Evolutionary conservation across 2,113 vertebrate genomes (phyloP), one percentile per base, ranked within the genome.

Genomic region (Rhinolophus sinicus): DNA sequence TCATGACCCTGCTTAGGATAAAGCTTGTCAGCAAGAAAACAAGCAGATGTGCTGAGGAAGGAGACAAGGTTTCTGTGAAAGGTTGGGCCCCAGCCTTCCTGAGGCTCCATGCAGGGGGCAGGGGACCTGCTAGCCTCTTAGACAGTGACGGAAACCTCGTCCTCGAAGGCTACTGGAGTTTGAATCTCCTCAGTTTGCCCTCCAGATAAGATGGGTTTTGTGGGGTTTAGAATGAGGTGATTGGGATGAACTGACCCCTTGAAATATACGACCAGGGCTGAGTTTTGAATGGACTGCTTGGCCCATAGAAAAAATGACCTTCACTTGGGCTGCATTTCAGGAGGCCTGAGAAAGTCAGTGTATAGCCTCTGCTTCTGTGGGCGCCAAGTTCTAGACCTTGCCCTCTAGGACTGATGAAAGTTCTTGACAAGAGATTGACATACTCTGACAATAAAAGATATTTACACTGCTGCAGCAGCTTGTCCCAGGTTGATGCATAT

Each of bases 261-360:
- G 75, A 54, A 65, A 44, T 56, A n/a, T 40, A 15, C 18, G 56
- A 40, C 28, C 33, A 2, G 5, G 67, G 30, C 30, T 56, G 47
- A 89, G 15, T 38, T 76, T 26, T 9, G 26, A 44, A 75, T 40
- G 6, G 4, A 54, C 30, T 40, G 19, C 33, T n/a, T 26, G 50
- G 19, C 26, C 9, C 2, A 16, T 0, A 21, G 77, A 18, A 38
- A 92, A 94, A 40, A 21, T 0, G 0, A 21, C 47, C 18, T 44
- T 77, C 14, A 8, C 28, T 18, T 81, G 83, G 50, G 28, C 78
- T 90, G n/a, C 22, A 1, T 26, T 81, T 89, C 8, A 30, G 22
- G 19, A 54, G 9, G 8, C 22, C 62, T 33, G 24, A 67, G 33
- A 22, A 77, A 38, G 78, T 33, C 4, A 7, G 7, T 1, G 0